These are phyloP conservation scores for Tryphoninae sp. DNA, from an alignment of 2,888 invertebrate species.

Conservation along the genomic window DNA sequence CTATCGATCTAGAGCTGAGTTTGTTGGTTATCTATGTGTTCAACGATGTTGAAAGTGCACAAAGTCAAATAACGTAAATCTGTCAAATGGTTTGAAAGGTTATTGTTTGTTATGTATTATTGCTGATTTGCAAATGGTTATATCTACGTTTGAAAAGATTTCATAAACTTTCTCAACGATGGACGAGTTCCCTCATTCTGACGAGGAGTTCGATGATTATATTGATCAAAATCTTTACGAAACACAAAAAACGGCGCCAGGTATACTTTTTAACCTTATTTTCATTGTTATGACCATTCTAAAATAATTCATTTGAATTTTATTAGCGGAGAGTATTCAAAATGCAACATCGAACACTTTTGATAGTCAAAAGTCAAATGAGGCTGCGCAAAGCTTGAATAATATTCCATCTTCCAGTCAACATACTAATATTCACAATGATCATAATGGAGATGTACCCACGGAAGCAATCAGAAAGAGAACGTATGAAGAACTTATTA, in stretches of 20 bases:
- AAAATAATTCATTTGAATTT: background rate
- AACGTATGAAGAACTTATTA: constrained; percentile 86
- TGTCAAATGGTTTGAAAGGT: constrained; percentile 19
- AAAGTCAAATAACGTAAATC: background rate
- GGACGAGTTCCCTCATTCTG: constrained; percentile 79
- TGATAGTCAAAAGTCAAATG: background rate
- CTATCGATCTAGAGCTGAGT: background rate
- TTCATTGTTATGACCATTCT: background rate
- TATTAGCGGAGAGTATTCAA: background rate
- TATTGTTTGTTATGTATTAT: constrained; percentile 17
- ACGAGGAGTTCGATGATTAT: constrained; percentile 81
- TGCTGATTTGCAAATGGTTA: background rate
- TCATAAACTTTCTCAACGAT: constrained; percentile 65
- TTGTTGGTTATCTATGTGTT: background rate
- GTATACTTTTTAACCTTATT: constrained; percentile 66
- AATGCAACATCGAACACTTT: background rate
- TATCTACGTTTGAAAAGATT: background rate
- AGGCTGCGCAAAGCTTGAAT: background rate
- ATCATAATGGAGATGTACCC: constrained; percentile 10
- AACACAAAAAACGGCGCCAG: constrained; percentile 77
- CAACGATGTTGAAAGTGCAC: background rate
- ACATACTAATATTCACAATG: background rate
- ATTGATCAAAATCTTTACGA: constrained; percentile 78
- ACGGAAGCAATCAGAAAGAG: constrained; percentile 81
- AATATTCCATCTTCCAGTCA: background rate